Percentiles rank a stretch among this genome's conserved stretches.
Conservation (phyloP, 1,140 invertebrate genomes). For the Ceratina australensis region DNA sequence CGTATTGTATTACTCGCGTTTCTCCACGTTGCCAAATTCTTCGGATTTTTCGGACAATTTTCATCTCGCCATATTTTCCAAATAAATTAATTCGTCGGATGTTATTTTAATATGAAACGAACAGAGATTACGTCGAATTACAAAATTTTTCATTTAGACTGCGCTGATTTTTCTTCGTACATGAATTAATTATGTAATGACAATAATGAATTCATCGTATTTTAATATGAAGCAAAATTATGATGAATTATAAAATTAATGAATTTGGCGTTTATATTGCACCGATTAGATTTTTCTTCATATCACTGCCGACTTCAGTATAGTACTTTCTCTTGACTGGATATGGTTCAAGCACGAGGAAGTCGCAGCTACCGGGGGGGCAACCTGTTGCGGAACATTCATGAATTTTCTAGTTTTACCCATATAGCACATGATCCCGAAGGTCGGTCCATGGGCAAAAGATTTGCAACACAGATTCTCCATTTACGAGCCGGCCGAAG, state of each 20-base stretch:
- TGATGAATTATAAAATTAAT: no score
- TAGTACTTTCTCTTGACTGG: conserved; percentile 1
- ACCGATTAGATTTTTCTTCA: neutral
- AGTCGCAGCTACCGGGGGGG: neutral
- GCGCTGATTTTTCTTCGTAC: neutral
- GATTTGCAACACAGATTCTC: no score
- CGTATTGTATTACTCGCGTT: conserved; percentile 25
- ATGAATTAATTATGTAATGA: no score
- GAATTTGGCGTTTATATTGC: neutral
- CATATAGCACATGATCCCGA: neutral
- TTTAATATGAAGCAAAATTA: no score
- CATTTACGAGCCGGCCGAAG: no score
- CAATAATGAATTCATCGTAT: no score
- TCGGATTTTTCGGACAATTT: no score
- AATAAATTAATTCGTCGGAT: no score
- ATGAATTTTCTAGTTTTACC: neutral
- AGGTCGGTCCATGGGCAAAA: neutral
- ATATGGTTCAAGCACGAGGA: neutral
- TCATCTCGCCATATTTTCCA: no score
- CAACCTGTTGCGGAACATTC: neutral
- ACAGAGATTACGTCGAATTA: no score
- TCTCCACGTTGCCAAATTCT: neutral
- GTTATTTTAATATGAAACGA: no score
- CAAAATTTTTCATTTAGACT: no score
- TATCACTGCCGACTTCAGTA: neutral